Evolutionary conservation across 2,888 invertebrate genomes (phyloP).

Genomic region (Heliconius hortense): DNA sequence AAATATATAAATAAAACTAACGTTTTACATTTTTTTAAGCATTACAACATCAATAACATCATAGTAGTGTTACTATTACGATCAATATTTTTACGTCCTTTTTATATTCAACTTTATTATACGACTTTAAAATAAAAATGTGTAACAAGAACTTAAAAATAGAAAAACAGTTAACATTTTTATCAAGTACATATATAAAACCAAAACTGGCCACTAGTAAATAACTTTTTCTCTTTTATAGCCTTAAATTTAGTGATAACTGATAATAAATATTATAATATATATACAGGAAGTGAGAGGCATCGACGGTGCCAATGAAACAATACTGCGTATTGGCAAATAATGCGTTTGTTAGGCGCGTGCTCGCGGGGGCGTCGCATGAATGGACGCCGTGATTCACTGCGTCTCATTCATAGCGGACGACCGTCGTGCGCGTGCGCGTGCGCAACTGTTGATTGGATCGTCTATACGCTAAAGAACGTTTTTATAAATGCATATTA

Average conservation of each 20-base stretch:
- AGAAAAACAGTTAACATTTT: no score
- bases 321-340: slow-evolving; percentile 58
- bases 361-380: slow-evolving; percentile 70
- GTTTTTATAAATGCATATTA: slow-evolving; percentile 20
- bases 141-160: no score
- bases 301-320: slow-evolving; percentile 66
- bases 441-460: slow-evolving; percentile 41
- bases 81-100: no score
- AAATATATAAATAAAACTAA: no score
- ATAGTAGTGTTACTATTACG: no score
- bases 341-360: slow-evolving; percentile 66
- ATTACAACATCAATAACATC: no score
- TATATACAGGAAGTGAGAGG: slow-evolving; percentile 71
- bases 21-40: no score
- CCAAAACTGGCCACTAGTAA: not conserved
- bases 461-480: slow-evolving; percentile 32
- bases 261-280: slow-evolving; percentile 38
- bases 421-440: slow-evolving; percentile 47
- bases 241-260: slow-evolving; percentile 21
- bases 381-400: slow-evolving; percentile 78
- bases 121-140: no score
- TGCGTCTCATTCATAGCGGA: slow-evolving; percentile 69
- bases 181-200: no score
- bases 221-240: slow-evolving; percentile 2
- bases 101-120: no score